Percentiles rank a stretch among this genome's conserved stretches.
Conservation (phyloP, 1,140 invertebrate species). For the Platorchestia sp. region DNA sequence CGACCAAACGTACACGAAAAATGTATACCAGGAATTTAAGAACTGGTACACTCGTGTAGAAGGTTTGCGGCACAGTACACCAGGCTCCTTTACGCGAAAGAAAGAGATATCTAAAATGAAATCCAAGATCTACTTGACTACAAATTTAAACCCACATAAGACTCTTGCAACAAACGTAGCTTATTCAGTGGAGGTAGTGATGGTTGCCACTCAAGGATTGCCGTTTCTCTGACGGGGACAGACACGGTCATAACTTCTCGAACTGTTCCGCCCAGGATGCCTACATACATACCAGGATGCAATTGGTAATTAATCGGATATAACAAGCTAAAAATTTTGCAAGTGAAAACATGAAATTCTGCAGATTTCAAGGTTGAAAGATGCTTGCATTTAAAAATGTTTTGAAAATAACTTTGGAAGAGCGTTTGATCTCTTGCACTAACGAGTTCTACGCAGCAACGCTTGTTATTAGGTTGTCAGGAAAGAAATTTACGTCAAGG, state of each 20-base stretch:
- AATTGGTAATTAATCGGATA: neutral
- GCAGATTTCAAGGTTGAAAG: neutral
- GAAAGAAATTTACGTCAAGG: too few relatives aligned
- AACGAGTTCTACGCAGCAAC: neutral
- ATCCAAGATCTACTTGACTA: too few relatives aligned
- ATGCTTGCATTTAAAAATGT: neutral
- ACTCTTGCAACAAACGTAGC: too few relatives aligned
- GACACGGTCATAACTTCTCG: too few relatives aligned
- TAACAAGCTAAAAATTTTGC: neutral
- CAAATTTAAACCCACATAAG: too few relatives aligned
- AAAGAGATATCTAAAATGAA: too few relatives aligned
- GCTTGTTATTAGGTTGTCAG: neutral
- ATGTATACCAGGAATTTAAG: neutral
- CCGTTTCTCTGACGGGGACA: too few relatives aligned
- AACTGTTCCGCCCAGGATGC: too few relatives aligned
- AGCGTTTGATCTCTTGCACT: neutral
- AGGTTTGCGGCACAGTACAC: neutral
- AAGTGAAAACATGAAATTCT: neutral
- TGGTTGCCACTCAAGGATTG: too few relatives aligned
- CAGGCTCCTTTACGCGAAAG: too few relatives aligned
- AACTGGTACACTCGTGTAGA: neutral
- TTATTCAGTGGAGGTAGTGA: too few relatives aligned
- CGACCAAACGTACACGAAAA: neutral
- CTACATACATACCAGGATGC: too few relatives aligned
- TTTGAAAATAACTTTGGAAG: neutral